phyloP scores from a whole-genome alignment of 2,888 invertebrate genomes.

The Agrilus biguttatus region DNA sequence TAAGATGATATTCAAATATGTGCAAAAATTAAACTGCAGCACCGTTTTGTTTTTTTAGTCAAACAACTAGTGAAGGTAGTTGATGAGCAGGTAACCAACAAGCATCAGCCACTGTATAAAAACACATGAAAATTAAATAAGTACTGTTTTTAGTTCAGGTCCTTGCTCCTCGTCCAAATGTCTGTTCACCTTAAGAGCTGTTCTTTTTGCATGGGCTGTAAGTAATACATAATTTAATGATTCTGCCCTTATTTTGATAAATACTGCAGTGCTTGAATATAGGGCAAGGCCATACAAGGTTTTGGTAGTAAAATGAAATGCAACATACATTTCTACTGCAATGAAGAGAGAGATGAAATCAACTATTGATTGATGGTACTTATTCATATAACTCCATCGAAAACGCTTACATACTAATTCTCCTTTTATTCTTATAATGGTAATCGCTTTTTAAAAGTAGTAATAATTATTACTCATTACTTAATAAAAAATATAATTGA shows the following conservation, averaged over 20 bases:
- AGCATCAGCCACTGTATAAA: slow-evolving; percentile 36
- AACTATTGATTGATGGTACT: slow-evolving; percentile 17
- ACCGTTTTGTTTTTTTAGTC: slow-evolving; percentile 22
- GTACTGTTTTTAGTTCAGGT: slow-evolving; percentile 31
- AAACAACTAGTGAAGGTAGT: slow-evolving; percentile 36
- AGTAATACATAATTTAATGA: slow-evolving; percentile 32
- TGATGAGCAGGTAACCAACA: slow-evolving; percentile 36
- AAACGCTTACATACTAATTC: slow-evolving; percentile 27
- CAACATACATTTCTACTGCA: slow-evolving; percentile 23
- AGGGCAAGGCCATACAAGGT: slow-evolving; percentile 31
- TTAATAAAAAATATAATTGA: neutral
- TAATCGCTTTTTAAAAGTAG: slow-evolving; percentile 1
- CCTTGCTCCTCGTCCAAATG: slow-evolving; percentile 18
- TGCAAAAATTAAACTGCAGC: slow-evolving; percentile 18
- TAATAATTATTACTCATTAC: neutral
- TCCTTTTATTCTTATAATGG: too few relatives aligned
- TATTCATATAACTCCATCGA: slow-evolving; percentile 21
- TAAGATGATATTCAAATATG: neutral
- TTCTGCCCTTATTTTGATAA: slow-evolving; percentile 20
- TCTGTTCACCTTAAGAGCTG: slow-evolving; percentile 22
- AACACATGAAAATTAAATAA: slow-evolving; percentile 36
- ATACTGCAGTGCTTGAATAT: slow-evolving; percentile 28
- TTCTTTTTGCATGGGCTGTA: slow-evolving; percentile 29
- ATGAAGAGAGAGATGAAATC: slow-evolving; percentile 26
- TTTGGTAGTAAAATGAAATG: slow-evolving; percentile 24